A percentile compares a stretch with the other conserved stretches of the same genome.
Conservation (phyloP, 2,113 vertebrate species). For the Sinosuthora webbiana region DNA sequence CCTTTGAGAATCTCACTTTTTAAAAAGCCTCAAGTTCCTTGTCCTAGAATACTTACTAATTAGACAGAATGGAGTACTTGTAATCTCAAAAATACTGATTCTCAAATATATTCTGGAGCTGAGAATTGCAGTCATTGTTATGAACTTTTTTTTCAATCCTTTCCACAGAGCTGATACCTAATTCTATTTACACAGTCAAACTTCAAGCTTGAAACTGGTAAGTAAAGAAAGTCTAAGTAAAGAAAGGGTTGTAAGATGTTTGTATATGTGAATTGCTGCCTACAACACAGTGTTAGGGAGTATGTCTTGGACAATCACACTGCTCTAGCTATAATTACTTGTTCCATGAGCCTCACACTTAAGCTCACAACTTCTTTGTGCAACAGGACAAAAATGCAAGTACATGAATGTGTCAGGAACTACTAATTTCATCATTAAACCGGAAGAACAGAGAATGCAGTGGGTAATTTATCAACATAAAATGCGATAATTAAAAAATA, state of each 20-base stretch:
- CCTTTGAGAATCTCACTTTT: neutral
- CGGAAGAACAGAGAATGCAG: neutral
- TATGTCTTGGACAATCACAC: accelerated
- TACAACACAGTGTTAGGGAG: neutral
- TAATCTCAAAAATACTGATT: neutral
- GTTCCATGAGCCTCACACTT: neutral
- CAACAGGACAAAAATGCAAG: neutral
- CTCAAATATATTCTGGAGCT: neutral
- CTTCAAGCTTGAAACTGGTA: neutral
- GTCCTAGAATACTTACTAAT: neutral
- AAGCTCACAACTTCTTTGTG: neutral
- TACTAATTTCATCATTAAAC: slow-evolving; percentile 20
- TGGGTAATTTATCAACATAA: slow-evolving; percentile 13
- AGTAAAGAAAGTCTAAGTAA: neutral
- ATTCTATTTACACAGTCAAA: neutral
- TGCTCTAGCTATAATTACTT: neutral
- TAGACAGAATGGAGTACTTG: neutral
- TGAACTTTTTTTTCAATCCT: neutral
- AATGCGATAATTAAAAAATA: neutral
- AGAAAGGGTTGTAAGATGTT: neutral
- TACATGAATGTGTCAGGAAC: neutral
- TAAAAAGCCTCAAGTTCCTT: neutral
- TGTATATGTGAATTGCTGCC: neutral
- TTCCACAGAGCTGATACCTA: neutral
- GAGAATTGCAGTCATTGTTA: neutral